Conservation (phyloP, 1,140 invertebrate species). For the Neelides sp. region DNA sequence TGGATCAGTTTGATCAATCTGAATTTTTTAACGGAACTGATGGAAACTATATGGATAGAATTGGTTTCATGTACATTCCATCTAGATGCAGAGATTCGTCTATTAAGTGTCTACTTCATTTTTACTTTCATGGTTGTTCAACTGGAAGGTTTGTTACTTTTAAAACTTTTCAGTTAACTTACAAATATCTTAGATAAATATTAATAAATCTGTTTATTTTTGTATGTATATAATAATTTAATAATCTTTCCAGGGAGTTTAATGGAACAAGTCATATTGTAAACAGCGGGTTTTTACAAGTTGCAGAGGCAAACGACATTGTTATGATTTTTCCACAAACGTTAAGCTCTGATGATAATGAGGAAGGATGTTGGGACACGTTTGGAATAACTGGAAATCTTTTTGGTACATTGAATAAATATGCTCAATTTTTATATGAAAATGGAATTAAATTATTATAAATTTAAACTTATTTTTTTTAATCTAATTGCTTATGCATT, state of each 20-base stretch:
- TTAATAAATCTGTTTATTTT: not conserved
- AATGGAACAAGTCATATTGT: not conserved
- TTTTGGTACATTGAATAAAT: too few species aligned
- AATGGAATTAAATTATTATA: too few species aligned
- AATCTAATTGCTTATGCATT: too few species aligned
- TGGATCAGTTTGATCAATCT: constrained; percentile 16
- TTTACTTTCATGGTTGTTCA: constrained; percentile 22
- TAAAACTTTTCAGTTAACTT: not conserved
- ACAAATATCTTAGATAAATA: not conserved
- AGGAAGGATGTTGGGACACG: constrained; percentile 8
- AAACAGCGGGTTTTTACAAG: constrained; percentile 5
- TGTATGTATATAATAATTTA: not conserved
- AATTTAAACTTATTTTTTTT: too few species aligned
- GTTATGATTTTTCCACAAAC: constrained; percentile 7
- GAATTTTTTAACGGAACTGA: constrained; percentile 14
- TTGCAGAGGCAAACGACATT: constrained; percentile 5
- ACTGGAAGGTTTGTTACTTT: constrained; percentile 6
- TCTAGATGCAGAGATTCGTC: not conserved
- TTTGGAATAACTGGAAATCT: constrained; percentile 8
- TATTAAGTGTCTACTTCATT: constrained; percentile 9
- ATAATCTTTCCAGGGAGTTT: constrained; percentile 14
- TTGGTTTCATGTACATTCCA: constrained; percentile 19
- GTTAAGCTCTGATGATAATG: not conserved
- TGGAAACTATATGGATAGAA: constrained; percentile 6
- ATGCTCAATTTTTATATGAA: too few species aligned